A percentile compares a stretch with the other conserved stretches of the same genome.
These are phyloP conservation scores for Nyleta sp. DNA, from an alignment of 2,888 invertebrate genomes.

Conservation along the genomic window DNA sequence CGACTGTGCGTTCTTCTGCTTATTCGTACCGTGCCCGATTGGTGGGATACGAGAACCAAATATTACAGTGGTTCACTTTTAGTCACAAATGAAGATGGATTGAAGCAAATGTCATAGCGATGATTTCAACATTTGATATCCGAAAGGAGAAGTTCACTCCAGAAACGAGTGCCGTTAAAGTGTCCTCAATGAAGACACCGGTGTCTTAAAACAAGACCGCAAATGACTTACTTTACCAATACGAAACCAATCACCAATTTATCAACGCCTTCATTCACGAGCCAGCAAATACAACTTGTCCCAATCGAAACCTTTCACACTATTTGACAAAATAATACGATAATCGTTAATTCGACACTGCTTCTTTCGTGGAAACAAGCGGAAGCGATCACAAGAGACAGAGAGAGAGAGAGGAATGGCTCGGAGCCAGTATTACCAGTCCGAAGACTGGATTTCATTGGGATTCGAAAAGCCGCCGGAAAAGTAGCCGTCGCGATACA, in stretches of 20 bases:
- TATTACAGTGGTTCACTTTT: slow-evolving; percentile 39
- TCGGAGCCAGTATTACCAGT: slow-evolving; percentile 47
- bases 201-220: too few species aligned
- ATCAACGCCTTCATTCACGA: too few species aligned
- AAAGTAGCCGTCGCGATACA: slow-evolving; percentile 67
- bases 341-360: slow-evolving; percentile 33
- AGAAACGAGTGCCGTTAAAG: too few species aligned
- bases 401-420: slow-evolving; percentile 25
- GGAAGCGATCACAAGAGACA: slow-evolving; percentile 51
- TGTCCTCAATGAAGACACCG: too few species aligned
- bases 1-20: slow-evolving; percentile 74
- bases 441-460: slow-evolving; percentile 62
- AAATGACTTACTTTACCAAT: too few species aligned
- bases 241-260: too few species aligned
- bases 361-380: slow-evolving; percentile 47
- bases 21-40: slow-evolving; percentile 72
- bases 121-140: not conserved
- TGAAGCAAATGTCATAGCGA: too few species aligned
- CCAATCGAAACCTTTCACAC: slow-evolving; percentile 7
- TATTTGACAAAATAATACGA: slow-evolving; percentile 35
- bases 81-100: slow-evolving; percentile 65
- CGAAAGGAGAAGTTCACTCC: too few species aligned
- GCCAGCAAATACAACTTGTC: not conserved
- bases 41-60: slow-evolving; percentile 69
- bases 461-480: slow-evolving; percentile 66